Conservation (phyloP, 2,797 vertebrate species). For the Sus cebifrons region DNA sequence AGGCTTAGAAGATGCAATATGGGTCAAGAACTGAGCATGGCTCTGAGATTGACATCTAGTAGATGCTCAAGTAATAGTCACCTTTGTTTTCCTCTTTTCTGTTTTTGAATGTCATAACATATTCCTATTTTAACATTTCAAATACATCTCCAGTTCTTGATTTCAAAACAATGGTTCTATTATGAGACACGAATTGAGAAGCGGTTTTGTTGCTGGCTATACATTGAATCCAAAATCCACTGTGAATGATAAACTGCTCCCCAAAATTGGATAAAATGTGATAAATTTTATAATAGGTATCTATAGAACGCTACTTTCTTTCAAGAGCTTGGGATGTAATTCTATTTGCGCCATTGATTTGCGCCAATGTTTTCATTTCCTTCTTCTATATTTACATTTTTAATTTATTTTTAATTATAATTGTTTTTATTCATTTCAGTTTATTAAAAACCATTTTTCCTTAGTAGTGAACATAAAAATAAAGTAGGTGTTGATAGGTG, state of each 20-base stretch:
- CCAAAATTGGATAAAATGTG: neutral
- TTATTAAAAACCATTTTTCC: neutral
- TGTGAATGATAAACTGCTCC: neutral
- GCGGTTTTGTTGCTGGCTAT: neutral
- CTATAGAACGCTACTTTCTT: neutral
- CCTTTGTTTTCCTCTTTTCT: neutral
- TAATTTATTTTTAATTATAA: neutral
- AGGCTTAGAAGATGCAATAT: neutral
- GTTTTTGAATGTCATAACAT: neutral
- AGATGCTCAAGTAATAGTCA: neutral
- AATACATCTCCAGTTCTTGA: neutral
- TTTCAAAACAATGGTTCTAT: constrained; percentile 2
- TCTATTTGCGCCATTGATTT: neutral
- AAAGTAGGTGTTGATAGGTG: neutral
- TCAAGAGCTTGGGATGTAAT: neutral
- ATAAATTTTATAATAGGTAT: neutral
- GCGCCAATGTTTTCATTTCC: constrained; percentile 1
- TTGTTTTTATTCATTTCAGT: neutral
- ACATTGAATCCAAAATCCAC: neutral
- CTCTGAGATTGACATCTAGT: neutral
- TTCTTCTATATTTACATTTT: constrained; percentile 3
- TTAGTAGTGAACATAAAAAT: neutral
- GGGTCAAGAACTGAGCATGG: neutral
- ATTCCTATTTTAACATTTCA: neutral
- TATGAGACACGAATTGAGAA: neutral